phyloP scores from a whole-genome alignment of 2,113 vertebrate genomes.

The Antechinus flavipes region DNA sequence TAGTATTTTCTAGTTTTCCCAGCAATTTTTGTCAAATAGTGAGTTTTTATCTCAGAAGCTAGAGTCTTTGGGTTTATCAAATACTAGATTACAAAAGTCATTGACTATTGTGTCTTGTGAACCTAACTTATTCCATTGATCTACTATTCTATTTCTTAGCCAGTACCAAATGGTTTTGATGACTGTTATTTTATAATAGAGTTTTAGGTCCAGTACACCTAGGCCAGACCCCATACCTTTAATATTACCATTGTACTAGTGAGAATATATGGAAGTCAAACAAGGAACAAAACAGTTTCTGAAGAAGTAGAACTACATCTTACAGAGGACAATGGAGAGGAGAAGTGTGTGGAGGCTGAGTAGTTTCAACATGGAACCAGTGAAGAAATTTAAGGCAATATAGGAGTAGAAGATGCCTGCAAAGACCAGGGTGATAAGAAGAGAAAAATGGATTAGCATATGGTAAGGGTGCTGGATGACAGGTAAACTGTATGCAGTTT shows the following conservation, averaged over 20 bases:
- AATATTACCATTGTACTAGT: not conserved
- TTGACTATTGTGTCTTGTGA: too few species aligned
- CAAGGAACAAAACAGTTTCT: not conserved
- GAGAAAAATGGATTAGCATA: not conserved
- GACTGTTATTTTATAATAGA: too few species aligned
- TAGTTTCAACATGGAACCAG: not conserved
- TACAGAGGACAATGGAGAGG: not conserved
- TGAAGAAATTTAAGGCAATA: not conserved
- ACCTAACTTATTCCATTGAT: too few species aligned
- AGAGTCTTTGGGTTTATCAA: too few species aligned
- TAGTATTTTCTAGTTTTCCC: too few species aligned
- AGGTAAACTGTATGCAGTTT: not conserved
- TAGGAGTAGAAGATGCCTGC: not conserved
- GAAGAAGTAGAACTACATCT: not conserved
- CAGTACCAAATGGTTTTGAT: too few species aligned
- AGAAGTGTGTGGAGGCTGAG: not conserved
- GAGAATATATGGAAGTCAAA: not conserved
- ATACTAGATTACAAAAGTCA: too few species aligned
- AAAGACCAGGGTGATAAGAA: not conserved
- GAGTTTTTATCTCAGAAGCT: too few species aligned
- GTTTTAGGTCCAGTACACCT: too few species aligned
- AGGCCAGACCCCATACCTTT: not conserved
- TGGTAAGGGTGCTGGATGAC: not conserved
- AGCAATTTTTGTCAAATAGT: too few species aligned
- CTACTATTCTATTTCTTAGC: too few species aligned